Evolutionary conservation across 2,113 vertebrate species (phyloP), one percentile per base, ranked within the genome.

Genomic region (Hylia prasina): DNA sequence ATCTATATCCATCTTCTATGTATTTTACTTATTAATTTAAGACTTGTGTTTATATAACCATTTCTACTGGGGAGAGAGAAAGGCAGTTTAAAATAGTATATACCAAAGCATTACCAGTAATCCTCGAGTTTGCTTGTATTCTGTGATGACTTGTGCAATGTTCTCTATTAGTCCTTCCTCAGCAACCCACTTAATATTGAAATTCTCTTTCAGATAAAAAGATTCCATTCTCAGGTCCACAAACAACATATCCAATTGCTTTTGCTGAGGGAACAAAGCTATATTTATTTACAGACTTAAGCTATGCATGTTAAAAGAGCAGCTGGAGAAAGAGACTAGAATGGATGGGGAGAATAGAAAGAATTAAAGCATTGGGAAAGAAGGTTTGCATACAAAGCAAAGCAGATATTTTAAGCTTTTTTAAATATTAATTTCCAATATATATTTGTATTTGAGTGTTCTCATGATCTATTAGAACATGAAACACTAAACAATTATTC

Each of bases 121-220:
- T 69, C 98, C 97, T 75, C 98, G 97, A 70, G 79, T 97, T 81
- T 98, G 95, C 87, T 98, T 98, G 97, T 98, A 99, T 92, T 99
- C 99, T 48, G 97, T 97, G 85, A 99, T 82, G 16, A 99, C 91
- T 35, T 33, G 87, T 45, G 95, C 94, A 12, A 99, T 98, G 82
- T 98, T 99, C 19, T 99, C 98, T 95, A 99, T 97, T 33, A 99
- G 96, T 24, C 99, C 99, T 11, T 47, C 21, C 83, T 98, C 98
- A 95, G 98, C 98, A 31, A 96, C 79, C 99, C 99, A 99, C 39
- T 94, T 96, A 35, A 99, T 93, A 37, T 98, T 98, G 77, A 99
- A 98, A 85, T 97, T 97, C 27, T 99, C 98, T 71, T 98, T 99
- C 85, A 99, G 40, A 83, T 97, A 96, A 20, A 85, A 15, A 0